These are phyloP conservation scores for Musca domestica DNA, from an alignment of 1,140 invertebrate species.

Conservation along the genomic window DNA sequence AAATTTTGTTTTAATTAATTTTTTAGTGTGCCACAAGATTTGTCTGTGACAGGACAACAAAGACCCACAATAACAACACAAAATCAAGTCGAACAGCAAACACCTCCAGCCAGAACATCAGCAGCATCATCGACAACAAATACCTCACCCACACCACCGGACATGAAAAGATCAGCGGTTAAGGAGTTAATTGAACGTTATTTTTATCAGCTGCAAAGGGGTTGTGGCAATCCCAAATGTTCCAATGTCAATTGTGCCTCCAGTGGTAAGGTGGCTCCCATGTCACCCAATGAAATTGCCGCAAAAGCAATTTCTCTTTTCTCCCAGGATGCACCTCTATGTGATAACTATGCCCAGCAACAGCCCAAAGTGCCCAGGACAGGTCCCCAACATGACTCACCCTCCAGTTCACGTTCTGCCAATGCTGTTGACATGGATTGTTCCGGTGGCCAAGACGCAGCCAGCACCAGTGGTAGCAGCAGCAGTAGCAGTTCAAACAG, in stretches of 20 bases:
- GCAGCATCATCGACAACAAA: not conserved
- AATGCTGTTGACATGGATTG: conserved; percentile 38
- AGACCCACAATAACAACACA: not conserved
- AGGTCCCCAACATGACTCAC: conserved; percentile 23
- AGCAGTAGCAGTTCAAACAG: conserved; percentile 36
- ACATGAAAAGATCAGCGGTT: conserved; percentile 84
- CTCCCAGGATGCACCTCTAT: conserved; percentile 78
- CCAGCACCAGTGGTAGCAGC: conserved; percentile 27
- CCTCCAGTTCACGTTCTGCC: conserved; percentile 20
- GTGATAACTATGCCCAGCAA: conserved; percentile 64
- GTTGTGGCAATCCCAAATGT: conserved; percentile 83
- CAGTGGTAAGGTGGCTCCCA: conserved; percentile 76
- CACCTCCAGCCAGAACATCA: not conserved
- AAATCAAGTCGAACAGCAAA: not conserved
- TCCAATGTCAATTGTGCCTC: conserved; percentile 85
- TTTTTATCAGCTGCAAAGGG: conserved; percentile 87
- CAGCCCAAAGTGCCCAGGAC: conserved; percentile 64
- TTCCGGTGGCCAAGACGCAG: conserved; percentile 31
- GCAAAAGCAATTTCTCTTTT: conserved; percentile 83
- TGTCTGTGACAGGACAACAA: conserved; percentile 19
- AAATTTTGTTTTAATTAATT: conserved; percentile 1
- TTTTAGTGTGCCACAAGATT: conserved; percentile 19
- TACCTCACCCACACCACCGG: conserved; percentile 52
- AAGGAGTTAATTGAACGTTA: conserved; percentile 87
- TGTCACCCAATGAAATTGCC: conserved; percentile 84